phyloP scores from a whole-genome alignment of 2,113 vertebrate genomes.

The Uropsilus gracilis region DNA sequence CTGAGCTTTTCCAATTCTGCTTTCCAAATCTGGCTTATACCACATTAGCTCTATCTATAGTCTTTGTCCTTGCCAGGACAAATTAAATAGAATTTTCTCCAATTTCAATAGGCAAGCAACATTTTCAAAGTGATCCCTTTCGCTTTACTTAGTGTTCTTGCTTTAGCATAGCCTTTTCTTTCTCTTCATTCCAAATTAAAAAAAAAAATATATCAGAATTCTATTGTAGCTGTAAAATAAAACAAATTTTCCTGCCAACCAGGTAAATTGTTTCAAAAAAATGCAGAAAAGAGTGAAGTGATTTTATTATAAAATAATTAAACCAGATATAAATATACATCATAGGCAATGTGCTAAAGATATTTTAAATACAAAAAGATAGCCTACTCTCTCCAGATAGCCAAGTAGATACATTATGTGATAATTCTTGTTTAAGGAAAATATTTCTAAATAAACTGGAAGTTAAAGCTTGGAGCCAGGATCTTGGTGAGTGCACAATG shows the following conservation, averaged over 20 bases:
- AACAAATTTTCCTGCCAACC: neutral
- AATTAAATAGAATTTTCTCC: neutral
- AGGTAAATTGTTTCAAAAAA: neutral
- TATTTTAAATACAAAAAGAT: neutral
- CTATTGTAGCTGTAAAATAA: neutral
- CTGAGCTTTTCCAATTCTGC: neutral
- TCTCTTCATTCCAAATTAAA: neutral
- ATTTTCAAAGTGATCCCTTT: neutral
- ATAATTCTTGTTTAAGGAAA: conserved; percentile 11
- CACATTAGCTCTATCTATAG: neutral
- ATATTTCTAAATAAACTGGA: neutral
- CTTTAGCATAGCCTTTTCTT: neutral
- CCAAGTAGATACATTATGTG: neutral
- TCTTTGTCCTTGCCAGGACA: neutral
- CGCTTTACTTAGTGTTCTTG: neutral
- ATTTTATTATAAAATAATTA: neutral
- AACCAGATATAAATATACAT: neutral
- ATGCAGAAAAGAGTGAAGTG: neutral
- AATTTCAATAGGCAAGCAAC: neutral
- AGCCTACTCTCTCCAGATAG: neutral
- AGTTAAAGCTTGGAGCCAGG: neutral
- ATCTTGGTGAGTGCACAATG: too few species aligned
- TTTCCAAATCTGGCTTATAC: neutral
- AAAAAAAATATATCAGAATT: neutral
- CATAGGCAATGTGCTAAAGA: neutral